Evolutionary conservation across 2,797 vertebrate genomes (phyloP).

Genomic region (Pampus argenteus): DNA sequence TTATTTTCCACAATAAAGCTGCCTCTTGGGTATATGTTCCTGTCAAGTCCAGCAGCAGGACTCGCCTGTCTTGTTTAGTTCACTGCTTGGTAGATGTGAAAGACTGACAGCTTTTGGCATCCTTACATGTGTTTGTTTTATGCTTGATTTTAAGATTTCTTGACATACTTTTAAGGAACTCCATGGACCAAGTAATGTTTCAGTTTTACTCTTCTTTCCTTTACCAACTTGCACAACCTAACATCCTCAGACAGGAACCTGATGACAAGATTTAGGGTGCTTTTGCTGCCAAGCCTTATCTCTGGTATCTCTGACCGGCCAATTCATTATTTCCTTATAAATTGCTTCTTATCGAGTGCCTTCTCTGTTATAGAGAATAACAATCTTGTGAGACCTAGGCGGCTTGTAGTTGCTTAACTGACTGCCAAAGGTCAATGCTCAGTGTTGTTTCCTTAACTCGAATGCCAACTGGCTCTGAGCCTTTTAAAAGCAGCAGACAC

Average conservation of each 20-base stretch:
- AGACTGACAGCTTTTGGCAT: background rate
- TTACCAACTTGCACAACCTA: too few species aligned
- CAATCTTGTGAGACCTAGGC: background rate
- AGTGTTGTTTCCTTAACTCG: background rate
- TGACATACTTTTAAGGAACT: too few species aligned
- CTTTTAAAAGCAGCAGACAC: conserved; percentile 10
- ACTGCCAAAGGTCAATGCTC: background rate
- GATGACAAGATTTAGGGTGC: too few species aligned
- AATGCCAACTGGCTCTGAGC: background rate
- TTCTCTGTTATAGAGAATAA: background rate
- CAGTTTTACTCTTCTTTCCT: too few species aligned
- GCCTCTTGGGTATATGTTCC: background rate
- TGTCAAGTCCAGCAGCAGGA: background rate
- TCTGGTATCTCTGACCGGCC: too few species aligned
- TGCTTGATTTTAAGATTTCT: too few species aligned
- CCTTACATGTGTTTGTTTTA: too few species aligned
- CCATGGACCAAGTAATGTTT: too few species aligned
- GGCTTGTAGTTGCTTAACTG: background rate
- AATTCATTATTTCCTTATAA: too few species aligned
- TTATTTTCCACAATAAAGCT: conserved; percentile 4
- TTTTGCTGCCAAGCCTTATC: too few species aligned
- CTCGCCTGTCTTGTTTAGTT: background rate
- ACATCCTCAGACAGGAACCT: too few species aligned
- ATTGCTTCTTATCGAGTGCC: background rate
- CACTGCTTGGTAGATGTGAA: conserved; percentile 5